phyloP scores from a whole-genome alignment of 2,888 invertebrate genomes.

The Flabesymbios commensalis region DNA sequence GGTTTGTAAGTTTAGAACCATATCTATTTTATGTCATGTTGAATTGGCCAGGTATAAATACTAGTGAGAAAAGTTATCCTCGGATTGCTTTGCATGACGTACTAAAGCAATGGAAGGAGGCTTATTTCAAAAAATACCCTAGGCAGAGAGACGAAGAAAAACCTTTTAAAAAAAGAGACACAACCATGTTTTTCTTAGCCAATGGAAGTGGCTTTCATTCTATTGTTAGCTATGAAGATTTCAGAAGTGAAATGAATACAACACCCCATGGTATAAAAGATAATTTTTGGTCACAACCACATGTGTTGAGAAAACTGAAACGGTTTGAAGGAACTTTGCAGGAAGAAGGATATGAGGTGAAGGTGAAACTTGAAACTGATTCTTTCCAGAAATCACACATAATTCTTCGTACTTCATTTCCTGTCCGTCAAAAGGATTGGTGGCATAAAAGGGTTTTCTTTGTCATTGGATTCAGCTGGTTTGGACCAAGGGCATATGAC shows the following conservation, averaged over 20 bases:
- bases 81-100: constrained; percentile 29
- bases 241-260: background rate
- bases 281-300: background rate
- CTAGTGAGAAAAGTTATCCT: background rate
- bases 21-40: constrained; percentile 22
- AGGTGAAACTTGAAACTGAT: background rate
- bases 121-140: constrained; percentile 39
- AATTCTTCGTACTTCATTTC: background rate
- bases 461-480: background rate
- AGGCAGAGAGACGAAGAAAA: constrained; percentile 26
- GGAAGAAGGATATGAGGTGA: background rate
- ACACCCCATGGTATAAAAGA: too few species aligned
- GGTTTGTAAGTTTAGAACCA: constrained; percentile 19
- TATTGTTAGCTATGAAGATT: background rate
- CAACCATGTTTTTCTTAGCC: background rate
- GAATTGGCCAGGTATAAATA: constrained; percentile 21
- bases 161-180: constrained; percentile 9
- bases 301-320: background rate
- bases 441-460: background rate
- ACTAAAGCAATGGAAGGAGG: constrained; percentile 32
- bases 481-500: background rate
- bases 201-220: background rate
- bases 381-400: background rate
- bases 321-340: background rate
- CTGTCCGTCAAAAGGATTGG: background rate